Conservation (phyloP, 2,113 vertebrate species). For the Nothobranchius kuhntae region DNA sequence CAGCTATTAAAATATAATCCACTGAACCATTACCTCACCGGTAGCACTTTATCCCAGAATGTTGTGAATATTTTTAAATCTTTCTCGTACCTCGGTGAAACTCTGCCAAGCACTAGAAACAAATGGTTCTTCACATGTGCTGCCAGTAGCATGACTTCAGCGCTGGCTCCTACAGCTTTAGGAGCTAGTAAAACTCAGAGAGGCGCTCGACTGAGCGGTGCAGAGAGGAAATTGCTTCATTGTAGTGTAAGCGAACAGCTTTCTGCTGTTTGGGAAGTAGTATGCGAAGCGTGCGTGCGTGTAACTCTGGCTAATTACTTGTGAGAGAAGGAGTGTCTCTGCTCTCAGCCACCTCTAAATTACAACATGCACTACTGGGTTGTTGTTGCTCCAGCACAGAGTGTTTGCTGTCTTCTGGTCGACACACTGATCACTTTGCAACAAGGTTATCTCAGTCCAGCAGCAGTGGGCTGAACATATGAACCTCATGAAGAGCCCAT, state of each 20-base stretch:
- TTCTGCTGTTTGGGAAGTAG: constrained; percentile 38
- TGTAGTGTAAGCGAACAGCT: constrained; percentile 42
- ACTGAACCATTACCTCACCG: constrained; percentile 71
- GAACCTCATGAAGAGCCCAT: constrained; percentile 58
- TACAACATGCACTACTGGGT: background rate
- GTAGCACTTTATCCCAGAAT: constrained; percentile 58
- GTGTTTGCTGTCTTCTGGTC: constrained; percentile 10
- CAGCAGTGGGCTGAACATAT: constrained; percentile 52
- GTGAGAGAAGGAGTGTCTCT: constrained; percentile 6
- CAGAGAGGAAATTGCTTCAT: too few species aligned
- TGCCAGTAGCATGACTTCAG: constrained; percentile 74
- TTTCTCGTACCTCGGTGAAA: constrained; percentile 48
- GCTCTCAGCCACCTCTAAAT: background rate
- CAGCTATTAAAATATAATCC: constrained; percentile 67
- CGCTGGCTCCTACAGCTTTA: constrained; percentile 59
- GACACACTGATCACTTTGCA: constrained; percentile 51
- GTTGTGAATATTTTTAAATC: constrained; percentile 67
- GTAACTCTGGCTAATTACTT: constrained; percentile 35
- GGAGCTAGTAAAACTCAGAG: constrained; percentile 59
- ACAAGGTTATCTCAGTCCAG: constrained; percentile 57
- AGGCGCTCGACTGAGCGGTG: constrained; percentile 36
- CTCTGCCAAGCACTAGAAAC: constrained; percentile 59
- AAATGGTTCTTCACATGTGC: constrained; percentile 57
- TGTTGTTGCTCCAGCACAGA: constrained; percentile 7
- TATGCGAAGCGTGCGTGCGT: constrained; percentile 6